These are phyloP conservation scores for Neoitamus cyanurus DNA, from an alignment of 2,888 invertebrate species.

Conservation along the genomic window DNA sequence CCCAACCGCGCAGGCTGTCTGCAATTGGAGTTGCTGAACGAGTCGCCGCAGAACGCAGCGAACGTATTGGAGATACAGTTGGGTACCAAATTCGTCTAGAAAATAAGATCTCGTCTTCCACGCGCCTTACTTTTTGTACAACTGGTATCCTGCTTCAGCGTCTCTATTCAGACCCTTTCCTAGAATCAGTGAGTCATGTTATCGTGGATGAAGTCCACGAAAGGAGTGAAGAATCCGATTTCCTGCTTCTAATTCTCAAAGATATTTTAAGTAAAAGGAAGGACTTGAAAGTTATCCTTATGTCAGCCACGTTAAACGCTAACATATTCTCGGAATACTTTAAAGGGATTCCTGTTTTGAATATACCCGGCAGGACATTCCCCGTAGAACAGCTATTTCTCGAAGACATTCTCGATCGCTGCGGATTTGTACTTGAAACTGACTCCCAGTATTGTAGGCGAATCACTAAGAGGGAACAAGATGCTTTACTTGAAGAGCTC, in stretches of 20 bases:
- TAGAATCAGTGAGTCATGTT: conserved; percentile 83
- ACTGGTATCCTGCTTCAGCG: conserved; percentile 90
- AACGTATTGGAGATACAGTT: conserved; percentile 69
- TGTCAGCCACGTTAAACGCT: conserved; percentile 94
- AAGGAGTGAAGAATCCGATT: conserved; percentile 90
- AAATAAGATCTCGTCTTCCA: conserved; percentile 79
- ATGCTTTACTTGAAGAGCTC: conserved; percentile 73
- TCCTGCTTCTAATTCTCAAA: conserved; percentile 83
- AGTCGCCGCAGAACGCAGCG: conserved; percentile 87
- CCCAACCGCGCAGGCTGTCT: conserved; percentile 91
- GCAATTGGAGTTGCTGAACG: conserved; percentile 93
- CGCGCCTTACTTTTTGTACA: conserved; percentile 91
- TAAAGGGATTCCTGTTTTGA: conserved; percentile 78
- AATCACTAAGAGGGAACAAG: conserved; percentile 71
- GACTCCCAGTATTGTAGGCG: conserved; percentile 72
- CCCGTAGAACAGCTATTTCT: conserved; percentile 84
- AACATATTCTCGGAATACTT: conserved; percentile 88
- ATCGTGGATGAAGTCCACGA: conserved; percentile 95
- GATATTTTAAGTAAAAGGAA: conserved; percentile 78
- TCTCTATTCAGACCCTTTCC: conserved; percentile 80
- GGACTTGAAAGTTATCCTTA: conserved; percentile 85
- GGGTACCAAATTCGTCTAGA: conserved; percentile 83
- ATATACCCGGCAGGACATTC: conserved; percentile 86
- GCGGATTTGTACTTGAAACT: conserved; percentile 72
- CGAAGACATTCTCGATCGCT: conserved; percentile 81